Evolutionary conservation across 2,113 vertebrate species (phyloP), one percentile per base, ranked within the genome.

Genomic region (Ictalurus furcatus): DNA sequence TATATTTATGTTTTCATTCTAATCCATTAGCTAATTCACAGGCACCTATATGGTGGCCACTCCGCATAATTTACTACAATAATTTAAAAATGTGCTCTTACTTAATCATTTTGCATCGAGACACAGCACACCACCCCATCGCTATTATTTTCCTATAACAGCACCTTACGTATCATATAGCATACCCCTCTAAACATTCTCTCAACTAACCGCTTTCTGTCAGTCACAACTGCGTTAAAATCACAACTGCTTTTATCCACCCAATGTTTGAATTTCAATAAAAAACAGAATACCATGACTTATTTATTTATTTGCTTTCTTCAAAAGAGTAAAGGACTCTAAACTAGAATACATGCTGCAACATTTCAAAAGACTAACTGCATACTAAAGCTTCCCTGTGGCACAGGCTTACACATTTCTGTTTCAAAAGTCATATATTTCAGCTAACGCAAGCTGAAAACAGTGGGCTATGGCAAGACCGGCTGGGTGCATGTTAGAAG

Each of bases 321-420:
- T 91, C 74, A 84, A 85, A 90, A 81, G 69, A 54, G 78, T 61
- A 84, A 82, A 58, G n/a, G 30, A 82, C 23, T 84, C 34, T 25
- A 81, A 88, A 91, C 78, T 79, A 40, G 85, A 87, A 90, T 74
- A 61, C 89, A 81, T 84, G 86, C 88, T 34, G 86, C 73, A 86
- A 73, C 59, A 48, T 89, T 89, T 87, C 85, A 87, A 89, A 91
- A 58, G 63, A 71, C 86, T 54, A 71, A 82, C 69, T 79, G 59
- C 86, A 89, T 44, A 85, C 61, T 88, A 21, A 74, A 86, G 83
- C 78, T 88, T 80, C 85, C 80, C 87, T 54, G 25, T 83, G 85
- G 87, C 44, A 85, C 0, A 30, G 85, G 84, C 81, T 79, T 40
- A 30, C 82, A 85, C 58, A 44, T 71, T 89, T 85, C 81, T 65